phyloP scores from a whole-genome alignment of 2,888 invertebrate genomes.

The Nemoura dubitans region DNA sequence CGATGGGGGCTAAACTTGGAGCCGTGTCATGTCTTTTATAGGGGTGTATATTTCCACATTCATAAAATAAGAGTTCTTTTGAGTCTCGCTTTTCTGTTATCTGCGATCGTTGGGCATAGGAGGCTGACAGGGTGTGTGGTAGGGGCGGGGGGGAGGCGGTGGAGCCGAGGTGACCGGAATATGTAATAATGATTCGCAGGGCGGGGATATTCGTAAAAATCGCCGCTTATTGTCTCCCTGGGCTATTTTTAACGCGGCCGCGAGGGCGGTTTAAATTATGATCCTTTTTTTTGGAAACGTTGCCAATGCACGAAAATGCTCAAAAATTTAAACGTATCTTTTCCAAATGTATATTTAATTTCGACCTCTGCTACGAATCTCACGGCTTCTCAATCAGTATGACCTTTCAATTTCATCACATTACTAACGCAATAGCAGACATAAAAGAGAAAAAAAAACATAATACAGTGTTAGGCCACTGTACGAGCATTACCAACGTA shows the following conservation, averaged over 20 bases:
- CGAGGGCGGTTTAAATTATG: background rate
- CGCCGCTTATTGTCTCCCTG: background rate
- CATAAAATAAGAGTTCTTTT: conserved; percentile 33
- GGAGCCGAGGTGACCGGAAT: background rate
- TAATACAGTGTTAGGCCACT: no score
- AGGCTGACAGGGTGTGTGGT: no score
- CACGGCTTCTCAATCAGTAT: no score
- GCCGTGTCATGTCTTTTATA: conserved; percentile 36
- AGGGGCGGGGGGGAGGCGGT: no score
- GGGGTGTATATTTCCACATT: conserved; percentile 39
- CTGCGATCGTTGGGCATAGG: background rate
- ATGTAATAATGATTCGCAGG: background rate
- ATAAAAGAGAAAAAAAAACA: no score
- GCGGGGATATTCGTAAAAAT: background rate
- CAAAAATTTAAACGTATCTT: no score
- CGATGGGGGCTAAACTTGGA: conserved; percentile 34
- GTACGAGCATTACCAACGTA: no score
- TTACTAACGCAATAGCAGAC: no score
- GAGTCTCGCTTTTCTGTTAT: background rate
- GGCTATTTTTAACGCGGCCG: background rate
- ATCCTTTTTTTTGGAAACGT: background rate
- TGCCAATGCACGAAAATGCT: background rate
- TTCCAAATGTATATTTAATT: no score
- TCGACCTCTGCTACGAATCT: no score
- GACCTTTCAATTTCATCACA: no score